A percentile compares a stretch with the other conserved stretches of the same genome.
phyloP scores from a whole-genome alignment of 2,888 invertebrate genomes.

The Rosalia funebris region DNA sequence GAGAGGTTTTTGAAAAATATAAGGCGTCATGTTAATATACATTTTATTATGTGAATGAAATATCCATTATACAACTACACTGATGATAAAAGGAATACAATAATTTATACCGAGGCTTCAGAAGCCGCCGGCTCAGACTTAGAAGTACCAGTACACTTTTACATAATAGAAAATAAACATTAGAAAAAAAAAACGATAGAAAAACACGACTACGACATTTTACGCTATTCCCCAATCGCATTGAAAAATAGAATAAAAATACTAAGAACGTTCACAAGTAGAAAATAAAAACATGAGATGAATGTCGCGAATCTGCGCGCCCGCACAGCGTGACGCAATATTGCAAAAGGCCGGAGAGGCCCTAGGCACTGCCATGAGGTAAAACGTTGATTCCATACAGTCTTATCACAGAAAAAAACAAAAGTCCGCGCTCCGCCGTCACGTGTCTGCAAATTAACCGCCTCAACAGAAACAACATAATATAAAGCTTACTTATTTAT shows the following conservation, averaged over 20 bases:
- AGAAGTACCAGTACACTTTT: slow-evolving; percentile 61
- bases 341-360: slow-evolving; percentile 55
- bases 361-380: slow-evolving; percentile 66
- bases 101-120: slow-evolving; percentile 57
- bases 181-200: slow-evolving; percentile 50
- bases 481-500: slow-evolving; percentile 40
- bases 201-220: slow-evolving; percentile 55
- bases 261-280: slow-evolving; percentile 28
- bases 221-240: slow-evolving; percentile 43
- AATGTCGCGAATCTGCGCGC: slow-evolving; percentile 22
- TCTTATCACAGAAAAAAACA: slow-evolving; percentile 64
- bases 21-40: slow-evolving; percentile 6
- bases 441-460: slow-evolving; percentile 27
- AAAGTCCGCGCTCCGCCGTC: slow-evolving; percentile 39
- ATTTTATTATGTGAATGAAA: slow-evolving; percentile 22
- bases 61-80: slow-evolving; percentile 48
- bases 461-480: slow-evolving; percentile 26
- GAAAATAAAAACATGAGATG: slow-evolving; percentile 33
- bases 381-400: slow-evolving; percentile 58
- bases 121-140: slow-evolving; percentile 59
- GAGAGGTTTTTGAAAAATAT: no score
- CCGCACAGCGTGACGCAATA: slow-evolving; percentile 43
- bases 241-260: slow-evolving; percentile 44
- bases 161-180: slow-evolving; percentile 53
- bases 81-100: slow-evolving; percentile 59